These are phyloP conservation scores for Unio delphinus DNA, from an alignment of 2,888 invertebrate species.

Conservation along the genomic window DNA sequence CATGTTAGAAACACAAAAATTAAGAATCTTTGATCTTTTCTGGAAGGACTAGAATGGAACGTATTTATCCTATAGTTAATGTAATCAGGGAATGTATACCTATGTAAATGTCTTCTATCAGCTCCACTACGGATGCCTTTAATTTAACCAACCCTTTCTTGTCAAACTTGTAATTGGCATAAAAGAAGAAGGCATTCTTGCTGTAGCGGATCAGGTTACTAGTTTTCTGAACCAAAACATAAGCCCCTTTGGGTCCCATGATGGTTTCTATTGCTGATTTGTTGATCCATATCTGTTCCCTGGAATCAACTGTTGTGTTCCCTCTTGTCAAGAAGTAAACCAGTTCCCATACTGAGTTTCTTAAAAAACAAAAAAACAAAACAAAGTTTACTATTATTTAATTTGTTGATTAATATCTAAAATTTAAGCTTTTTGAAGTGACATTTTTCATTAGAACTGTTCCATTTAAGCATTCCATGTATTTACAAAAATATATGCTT, in stretches of 20 bases:
- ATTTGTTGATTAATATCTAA: not conserved
- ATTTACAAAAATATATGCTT: too few relatives aligned
- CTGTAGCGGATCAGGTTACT: constrained; percentile 18
- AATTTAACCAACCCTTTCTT: constrained; percentile 14
- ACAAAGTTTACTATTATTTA: not conserved
- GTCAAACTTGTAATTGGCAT: constrained; percentile 34
- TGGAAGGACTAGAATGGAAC: not conserved
- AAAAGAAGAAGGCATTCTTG: constrained; percentile 23
- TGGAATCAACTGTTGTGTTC: constrained; percentile 24
- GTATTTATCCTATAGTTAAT: constrained; percentile 5
- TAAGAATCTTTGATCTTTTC: too few relatives aligned
- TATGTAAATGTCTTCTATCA: constrained; percentile 20
- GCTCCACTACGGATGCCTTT: constrained; percentile 13
- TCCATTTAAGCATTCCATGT: too few relatives aligned
- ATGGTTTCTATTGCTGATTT: constrained; percentile 11
- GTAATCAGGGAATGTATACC: constrained; percentile 11
- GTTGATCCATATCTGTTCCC: constrained; percentile 25
- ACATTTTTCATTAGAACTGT: not conserved
- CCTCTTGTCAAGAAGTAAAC: constrained; percentile 32
- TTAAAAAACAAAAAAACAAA: constrained; percentile 4
- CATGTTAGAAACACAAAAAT: too few relatives aligned
- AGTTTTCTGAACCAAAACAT: constrained; percentile 6
- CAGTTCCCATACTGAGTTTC: constrained; percentile 40
- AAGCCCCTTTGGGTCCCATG: constrained; percentile 20
- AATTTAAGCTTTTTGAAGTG: not conserved